Base-by-base conservation (phyloP, 2,888 invertebrate genomes). In the Schrankia costaestrigalis region DNA sequence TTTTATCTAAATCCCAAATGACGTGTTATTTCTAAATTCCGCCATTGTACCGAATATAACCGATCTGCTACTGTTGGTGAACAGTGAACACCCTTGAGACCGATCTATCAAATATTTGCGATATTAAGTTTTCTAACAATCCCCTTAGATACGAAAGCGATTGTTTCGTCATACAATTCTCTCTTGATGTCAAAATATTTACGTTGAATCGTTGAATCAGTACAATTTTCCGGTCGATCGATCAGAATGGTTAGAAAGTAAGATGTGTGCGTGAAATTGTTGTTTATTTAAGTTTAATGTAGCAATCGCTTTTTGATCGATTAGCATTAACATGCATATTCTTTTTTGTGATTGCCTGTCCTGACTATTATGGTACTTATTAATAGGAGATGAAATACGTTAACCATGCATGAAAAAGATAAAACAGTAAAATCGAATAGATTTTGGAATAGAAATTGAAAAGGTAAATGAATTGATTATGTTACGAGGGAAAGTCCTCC, bases 121-220 rank as follows among this genome's bases (percentile, higher is more conserved):
- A 73, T 71, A 79, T 75, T 74, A 75, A 78, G 73, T 78, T 78
- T 71, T 71, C 61, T 65, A 71, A 70, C 68, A 63, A 56, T 63
- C 72, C 72, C 71, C 67, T 64, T 61, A 64, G 64, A 67, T 81
- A 71, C 59, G 62, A 77, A 76, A 71, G 63, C 74, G 71, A 84
- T 82, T 84, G 83, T 85, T 79, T 85, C 69, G 79, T 78, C 77
- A 86, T 86, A 76, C 79, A 78, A 79, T 73, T 62, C 66, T 77
- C 63, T 62, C 33, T 22, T 30, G 63, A 61, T 73, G 86, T 86
- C 86, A 85, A 74, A 86, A 86, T 85, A 86, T 86, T 86, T 83
- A 78, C 79, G 71, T 65, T 56, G 70, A 75, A 75, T 76, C 79
- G 71, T 65, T 56, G 70, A 75, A 75, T 76, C 71, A 55, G 63